Evolutionary conservation across 2,888 invertebrate genomes (phyloP).

Genomic region (Peribatodes rhomboidaria): DNA sequence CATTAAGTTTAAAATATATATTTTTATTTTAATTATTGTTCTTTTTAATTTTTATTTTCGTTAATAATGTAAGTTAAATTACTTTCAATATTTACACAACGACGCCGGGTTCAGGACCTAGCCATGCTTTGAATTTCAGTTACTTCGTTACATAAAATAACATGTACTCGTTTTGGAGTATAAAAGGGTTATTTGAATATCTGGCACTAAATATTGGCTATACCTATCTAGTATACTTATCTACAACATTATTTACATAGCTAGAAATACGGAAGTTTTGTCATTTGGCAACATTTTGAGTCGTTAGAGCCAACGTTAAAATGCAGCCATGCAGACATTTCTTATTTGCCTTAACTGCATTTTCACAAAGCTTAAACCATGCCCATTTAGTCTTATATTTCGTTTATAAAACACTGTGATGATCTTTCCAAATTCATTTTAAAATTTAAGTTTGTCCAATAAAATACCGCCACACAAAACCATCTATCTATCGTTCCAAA

Average conservation of each 20-base stretch:
- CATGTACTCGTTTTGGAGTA: slow-evolving; percentile 59
- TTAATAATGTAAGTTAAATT: slow-evolving; percentile 71
- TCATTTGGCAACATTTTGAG: slow-evolving; percentile 69
- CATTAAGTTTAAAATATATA: slow-evolving; percentile 86
- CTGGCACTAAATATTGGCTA: slow-evolving; percentile 74
- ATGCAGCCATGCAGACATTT: slow-evolving; percentile 8
- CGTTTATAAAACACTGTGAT: slow-evolving; percentile 9
- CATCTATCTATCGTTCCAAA: neutral
- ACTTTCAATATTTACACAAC: slow-evolving; percentile 81
- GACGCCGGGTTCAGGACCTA: slow-evolving; percentile 45
- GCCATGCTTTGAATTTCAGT: slow-evolving; percentile 4
- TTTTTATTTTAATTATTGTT: slow-evolving; percentile 84
- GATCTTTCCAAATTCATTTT: neutral
- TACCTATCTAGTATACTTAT: slow-evolving; percentile 63
- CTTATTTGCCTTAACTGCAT: slow-evolving; percentile 1
- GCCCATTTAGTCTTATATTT: slow-evolving; percentile 14
- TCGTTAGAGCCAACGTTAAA: neutral
- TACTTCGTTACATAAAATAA: slow-evolving; percentile 39
- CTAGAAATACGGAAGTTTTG: slow-evolving; percentile 61
- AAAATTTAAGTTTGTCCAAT: slow-evolving; percentile 4
- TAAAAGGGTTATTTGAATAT: slow-evolving; percentile 67
- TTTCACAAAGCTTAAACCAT: neutral
- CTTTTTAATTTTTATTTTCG: slow-evolving; percentile 78
- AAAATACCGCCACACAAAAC: neutral
- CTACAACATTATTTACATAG: slow-evolving; percentile 76